Evolutionary conservation across 2,888 invertebrate genomes (phyloP).

Genomic region (Caenorhabditis sp.): DNA sequence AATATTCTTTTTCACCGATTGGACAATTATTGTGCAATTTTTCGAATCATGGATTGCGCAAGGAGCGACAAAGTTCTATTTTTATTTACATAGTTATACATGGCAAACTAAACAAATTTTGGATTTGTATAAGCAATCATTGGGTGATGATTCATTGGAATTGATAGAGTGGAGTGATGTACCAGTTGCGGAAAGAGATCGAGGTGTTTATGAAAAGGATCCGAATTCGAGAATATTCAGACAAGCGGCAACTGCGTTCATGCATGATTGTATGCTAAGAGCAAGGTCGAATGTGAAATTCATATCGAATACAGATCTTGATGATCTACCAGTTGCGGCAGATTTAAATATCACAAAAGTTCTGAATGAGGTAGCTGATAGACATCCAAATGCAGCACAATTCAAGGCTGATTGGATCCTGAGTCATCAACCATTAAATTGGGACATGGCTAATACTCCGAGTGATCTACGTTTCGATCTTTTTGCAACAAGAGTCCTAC

Average conservation of each 20-base stretch:
- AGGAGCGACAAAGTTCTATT: conserved; percentile 62
- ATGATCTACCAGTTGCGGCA: conserved; percentile 37
- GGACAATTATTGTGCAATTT: conserved; percentile 49
- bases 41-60: conserved; percentile 60
- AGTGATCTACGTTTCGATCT: conserved; percentile 28
- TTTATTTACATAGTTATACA: conserved; percentile 54
- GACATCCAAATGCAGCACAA: conserved; percentile 38
- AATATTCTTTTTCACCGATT: conserved; percentile 58
- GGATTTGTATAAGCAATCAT: conserved; percentile 44
- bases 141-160: conserved; percentile 39
- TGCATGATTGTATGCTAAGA: conserved; percentile 48
- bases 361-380: conserved; percentile 14
- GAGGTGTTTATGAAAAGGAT: conserved; percentile 31
- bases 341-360: conserved; percentile 18
- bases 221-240: conserved; percentile 41
- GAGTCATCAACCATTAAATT: conserved; percentile 36
- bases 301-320: conserved; percentile 47
- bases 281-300: conserved; percentile 45
- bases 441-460: conserved; percentile 28
- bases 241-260: conserved; percentile 43
- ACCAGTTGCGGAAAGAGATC: conserved; percentile 33
- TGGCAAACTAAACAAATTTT: conserved; percentile 36
- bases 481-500: conserved; percentile 20
- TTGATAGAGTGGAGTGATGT: conserved; percentile 50
- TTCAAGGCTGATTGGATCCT: conserved; percentile 42